A percentile compares a stretch with the other conserved stretches of the same genome.
Conservation (phyloP, 2,113 vertebrate species). For the Oostethus manadensis region DNA sequence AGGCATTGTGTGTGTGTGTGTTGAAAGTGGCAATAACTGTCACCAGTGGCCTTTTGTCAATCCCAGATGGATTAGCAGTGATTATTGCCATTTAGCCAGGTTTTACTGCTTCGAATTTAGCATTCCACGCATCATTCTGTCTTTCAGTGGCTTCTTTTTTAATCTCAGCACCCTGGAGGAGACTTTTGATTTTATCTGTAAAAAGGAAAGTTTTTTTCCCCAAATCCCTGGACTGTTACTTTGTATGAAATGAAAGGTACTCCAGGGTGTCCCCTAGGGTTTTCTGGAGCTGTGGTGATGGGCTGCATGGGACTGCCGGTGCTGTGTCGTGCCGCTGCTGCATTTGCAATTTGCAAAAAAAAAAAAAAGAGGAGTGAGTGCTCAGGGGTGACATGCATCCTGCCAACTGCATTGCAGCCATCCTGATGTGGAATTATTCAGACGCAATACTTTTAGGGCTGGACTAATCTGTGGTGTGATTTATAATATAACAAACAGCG, state of each 20-base stretch:
- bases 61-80: slow-evolving; percentile 48
- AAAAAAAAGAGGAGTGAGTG: too few species aligned
- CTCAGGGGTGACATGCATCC: too few species aligned
- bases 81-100: slow-evolving; percentile 62
- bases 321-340: too few species aligned
- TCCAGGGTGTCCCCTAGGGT: too few species aligned
- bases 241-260: slow-evolving; percentile 39
- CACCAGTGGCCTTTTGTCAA: slow-evolving; percentile 47
- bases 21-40: slow-evolving; percentile 52
- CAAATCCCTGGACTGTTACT: slow-evolving; percentile 52
- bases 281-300: too few species aligned
- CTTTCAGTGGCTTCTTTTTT: slow-evolving; percentile 25
- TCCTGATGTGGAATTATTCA: too few species aligned
- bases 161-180: slow-evolving; percentile 41
- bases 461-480: too few species aligned
- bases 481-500: too few species aligned
- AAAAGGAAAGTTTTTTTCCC: slow-evolving; percentile 46
- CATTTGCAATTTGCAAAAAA: too few species aligned
- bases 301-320: too few species aligned
- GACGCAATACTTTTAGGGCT: too few species aligned
- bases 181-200: slow-evolving; percentile 49
- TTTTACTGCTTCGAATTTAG: slow-evolving; percentile 51
- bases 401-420: too few species aligned
- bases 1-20: slow-evolving; percentile 8
- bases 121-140: slow-evolving; percentile 48